These are phyloP conservation scores for Charaxes varanes DNA, from an alignment of 1,140 invertebrate species.

Conservation along the genomic window DNA sequence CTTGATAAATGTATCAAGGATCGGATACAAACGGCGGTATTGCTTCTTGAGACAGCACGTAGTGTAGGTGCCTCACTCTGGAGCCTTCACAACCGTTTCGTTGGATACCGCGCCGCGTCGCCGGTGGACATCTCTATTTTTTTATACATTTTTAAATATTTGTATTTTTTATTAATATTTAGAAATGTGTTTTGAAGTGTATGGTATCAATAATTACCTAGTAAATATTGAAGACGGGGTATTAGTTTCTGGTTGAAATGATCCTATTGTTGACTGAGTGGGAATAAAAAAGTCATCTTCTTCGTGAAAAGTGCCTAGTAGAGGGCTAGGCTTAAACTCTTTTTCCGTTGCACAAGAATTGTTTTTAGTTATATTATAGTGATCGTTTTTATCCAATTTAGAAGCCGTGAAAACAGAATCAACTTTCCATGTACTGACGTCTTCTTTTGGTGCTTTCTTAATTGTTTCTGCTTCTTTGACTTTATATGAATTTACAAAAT, in stretches of 20 bases:
- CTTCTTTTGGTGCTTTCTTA: not conserved
- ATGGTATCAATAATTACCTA: slow-evolving; percentile 23
- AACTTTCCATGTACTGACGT: slow-evolving; percentile 34
- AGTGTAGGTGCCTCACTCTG: too few species aligned
- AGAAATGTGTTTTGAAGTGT: too few species aligned
- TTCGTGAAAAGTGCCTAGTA: slow-evolving; percentile 42
- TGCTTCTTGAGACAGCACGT: too few species aligned
- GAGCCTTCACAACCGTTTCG: too few species aligned
- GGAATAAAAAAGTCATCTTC: slow-evolving; percentile 30
- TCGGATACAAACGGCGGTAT: too few species aligned
- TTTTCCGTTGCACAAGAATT: slow-evolving; percentile 19
- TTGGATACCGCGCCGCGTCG: too few species aligned
- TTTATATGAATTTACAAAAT: slow-evolving; percentile 3
- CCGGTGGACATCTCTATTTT: too few species aligned
- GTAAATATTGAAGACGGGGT: slow-evolving; percentile 27
- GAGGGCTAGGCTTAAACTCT: slow-evolving; percentile 54
- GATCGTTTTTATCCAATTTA: slow-evolving; percentile 22
- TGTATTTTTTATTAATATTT: too few species aligned
- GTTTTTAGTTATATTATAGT: slow-evolving; percentile 16
- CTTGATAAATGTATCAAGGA: too few species aligned
- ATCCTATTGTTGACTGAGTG: slow-evolving; percentile 10
- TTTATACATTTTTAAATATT: too few species aligned
- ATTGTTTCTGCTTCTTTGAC: slow-evolving; percentile 5
- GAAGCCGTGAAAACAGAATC: slow-evolving; percentile 28
- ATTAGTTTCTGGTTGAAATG: slow-evolving; percentile 13